phyloP scores from a whole-genome alignment of 2,888 invertebrate genomes.

The Drosophila atripex region DNA sequence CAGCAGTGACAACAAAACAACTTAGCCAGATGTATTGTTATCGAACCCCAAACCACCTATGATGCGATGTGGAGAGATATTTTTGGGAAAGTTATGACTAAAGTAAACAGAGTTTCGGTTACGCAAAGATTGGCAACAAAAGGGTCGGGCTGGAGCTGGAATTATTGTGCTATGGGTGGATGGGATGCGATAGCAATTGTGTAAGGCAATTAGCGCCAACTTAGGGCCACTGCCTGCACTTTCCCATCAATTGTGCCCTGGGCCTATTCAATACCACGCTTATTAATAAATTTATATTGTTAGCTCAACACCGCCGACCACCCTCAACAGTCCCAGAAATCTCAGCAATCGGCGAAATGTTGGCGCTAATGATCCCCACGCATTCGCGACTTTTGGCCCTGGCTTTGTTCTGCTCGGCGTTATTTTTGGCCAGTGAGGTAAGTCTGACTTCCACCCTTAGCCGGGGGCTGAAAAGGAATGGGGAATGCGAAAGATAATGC shows the following conservation, averaged over 20 bases:
- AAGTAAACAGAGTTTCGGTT: conserved; percentile 40
- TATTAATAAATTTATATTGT: conserved; percentile 62
- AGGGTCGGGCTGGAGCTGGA: conserved; percentile 9
- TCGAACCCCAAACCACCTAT: conserved; percentile 4
- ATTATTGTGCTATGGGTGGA: conserved; percentile 28
- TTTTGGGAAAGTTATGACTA: conserved; percentile 56
- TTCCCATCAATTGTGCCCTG: conserved; percentile 39
- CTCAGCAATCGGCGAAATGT: conserved; percentile 48
- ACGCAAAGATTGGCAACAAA: conserved; percentile 53
- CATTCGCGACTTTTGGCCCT: conserved; percentile 55
- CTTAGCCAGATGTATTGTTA: conserved; percentile 8
- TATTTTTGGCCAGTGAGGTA: conserved; percentile 70
- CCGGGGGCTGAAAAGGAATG: conserved; percentile 5
- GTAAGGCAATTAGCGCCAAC: conserved; percentile 59
- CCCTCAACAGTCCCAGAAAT: conserved; percentile 5
- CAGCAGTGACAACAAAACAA: conserved; percentile 34
- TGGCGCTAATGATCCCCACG: conserved; percentile 39
- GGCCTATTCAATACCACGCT: conserved; percentile 37
- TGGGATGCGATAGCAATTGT: conserved; percentile 29
- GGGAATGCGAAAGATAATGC: conserved; percentile 35
- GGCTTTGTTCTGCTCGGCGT: conserved; percentile 62
- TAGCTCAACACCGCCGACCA: conserved; percentile 14
- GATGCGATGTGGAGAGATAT: conserved; percentile 20
- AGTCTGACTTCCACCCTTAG: conserved; percentile 48
- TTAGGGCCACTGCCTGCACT: conserved; percentile 37